A percentile compares a stretch with the other conserved stretches of the same genome.
phyloP scores from a whole-genome alignment of 1,140 invertebrate species.

The Carposina sasakii region DNA sequence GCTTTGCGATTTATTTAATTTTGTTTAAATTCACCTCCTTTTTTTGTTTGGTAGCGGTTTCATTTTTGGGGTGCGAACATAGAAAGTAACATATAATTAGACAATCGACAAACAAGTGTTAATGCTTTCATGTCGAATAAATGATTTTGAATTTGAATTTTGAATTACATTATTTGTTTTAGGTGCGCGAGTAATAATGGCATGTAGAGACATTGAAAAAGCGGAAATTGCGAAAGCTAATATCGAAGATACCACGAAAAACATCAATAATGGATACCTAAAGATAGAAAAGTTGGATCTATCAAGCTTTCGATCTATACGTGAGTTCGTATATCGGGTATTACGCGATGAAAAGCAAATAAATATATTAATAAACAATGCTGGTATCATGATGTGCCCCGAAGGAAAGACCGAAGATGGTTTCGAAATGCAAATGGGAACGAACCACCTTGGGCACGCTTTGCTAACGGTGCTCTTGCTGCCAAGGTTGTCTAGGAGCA shows the following conservation, averaged over 20 bases:
- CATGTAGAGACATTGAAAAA: conserved; percentile 83
- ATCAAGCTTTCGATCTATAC: conserved; percentile 82
- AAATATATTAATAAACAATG: conserved; percentile 82
- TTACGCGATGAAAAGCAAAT: conserved; percentile 57
- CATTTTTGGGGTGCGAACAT: no score
- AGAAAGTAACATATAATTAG: no score
- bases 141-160: no score
- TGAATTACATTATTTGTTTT: conserved; percentile 12
- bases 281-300: conserved; percentile 83
- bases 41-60: no score
- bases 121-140: no score
- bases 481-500: conserved; percentile 67
- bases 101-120: no score
- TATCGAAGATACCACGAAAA: conserved; percentile 46
- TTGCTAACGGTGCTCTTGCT: conserved; percentile 79
- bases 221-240: conserved; percentile 75
- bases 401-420: conserved; percentile 74
- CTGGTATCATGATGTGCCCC: conserved; percentile 74
- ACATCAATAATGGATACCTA: conserved; percentile 47
- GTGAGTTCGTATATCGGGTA: conserved; percentile 74
- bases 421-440: conserved; percentile 78
- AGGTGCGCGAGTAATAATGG: conserved; percentile 84
- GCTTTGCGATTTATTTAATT: no score
- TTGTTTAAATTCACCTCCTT: no score
- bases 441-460: conserved; percentile 81